Evolutionary conservation across 2,797 vertebrate species (phyloP).

Genomic region (Distichodus sexfasciatus): DNA sequence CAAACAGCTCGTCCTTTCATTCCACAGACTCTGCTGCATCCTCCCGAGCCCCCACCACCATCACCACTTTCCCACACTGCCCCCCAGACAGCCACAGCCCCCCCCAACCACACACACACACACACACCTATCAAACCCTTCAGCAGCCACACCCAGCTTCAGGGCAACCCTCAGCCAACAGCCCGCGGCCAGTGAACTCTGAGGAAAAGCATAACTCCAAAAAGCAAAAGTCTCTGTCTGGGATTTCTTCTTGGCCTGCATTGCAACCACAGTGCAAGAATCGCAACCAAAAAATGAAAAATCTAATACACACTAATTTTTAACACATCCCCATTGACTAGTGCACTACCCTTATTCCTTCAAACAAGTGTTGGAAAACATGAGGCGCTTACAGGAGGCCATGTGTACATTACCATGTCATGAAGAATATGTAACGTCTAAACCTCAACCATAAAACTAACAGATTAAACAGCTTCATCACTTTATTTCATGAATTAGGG

Average conservation of each 20-base stretch:
- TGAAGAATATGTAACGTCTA: too few relatives aligned
- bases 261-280: too few relatives aligned
- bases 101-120: slow-evolving; percentile 21
- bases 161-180: slow-evolving; percentile 16
- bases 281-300: not conserved
- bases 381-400: too few relatives aligned
- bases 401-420: too few relatives aligned
- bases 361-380: too few relatives aligned
- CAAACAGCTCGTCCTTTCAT: slow-evolving; percentile 63
- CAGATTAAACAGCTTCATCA: too few relatives aligned
- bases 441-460: too few relatives aligned
- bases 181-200: slow-evolving; percentile 7
- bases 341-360: too few relatives aligned
- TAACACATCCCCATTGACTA: too few relatives aligned
- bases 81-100: slow-evolving; percentile 21
- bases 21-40: slow-evolving; percentile 39
- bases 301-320: too few relatives aligned
- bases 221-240: not conserved
- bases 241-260: too few relatives aligned
- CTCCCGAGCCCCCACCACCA: slow-evolving; percentile 34
- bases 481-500: too few relatives aligned
- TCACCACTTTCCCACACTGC: slow-evolving; percentile 28
- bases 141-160: not conserved
- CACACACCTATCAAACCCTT: slow-evolving; percentile 19
- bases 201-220: not conserved